Evolutionary conservation across 2,113 vertebrate genomes (phyloP).

Genomic region (Patagioenas fasciata): DNA sequence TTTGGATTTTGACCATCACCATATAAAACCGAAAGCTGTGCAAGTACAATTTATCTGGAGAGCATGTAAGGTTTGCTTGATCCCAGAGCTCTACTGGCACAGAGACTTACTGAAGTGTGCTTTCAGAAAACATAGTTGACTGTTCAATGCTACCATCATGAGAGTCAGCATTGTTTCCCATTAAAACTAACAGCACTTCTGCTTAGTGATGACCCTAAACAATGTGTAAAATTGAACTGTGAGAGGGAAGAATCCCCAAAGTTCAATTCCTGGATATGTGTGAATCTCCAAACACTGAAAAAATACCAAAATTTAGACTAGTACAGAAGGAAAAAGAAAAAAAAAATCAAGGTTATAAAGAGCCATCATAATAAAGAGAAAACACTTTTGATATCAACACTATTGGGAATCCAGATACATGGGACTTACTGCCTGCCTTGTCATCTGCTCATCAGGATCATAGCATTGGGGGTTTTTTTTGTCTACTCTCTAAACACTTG

Average conservation of each 20-base stretch:
- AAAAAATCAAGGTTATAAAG: neutral
- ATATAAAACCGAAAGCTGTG: neutral
- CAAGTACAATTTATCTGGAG: neutral
- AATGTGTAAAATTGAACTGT: neutral
- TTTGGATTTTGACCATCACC: neutral
- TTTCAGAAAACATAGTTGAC: neutral
- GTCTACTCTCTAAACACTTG: neutral
- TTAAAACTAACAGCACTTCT: neutral
- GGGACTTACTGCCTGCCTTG: neutral
- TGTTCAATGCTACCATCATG: neutral
- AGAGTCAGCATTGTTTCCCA: neutral
- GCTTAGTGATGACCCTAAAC: neutral
- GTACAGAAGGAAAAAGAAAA: neutral
- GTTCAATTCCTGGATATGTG: neutral
- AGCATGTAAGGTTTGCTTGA: neutral
- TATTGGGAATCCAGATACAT: neutral
- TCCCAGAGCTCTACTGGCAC: neutral
- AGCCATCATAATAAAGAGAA: neutral
- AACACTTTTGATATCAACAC: neutral
- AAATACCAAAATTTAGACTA: neutral
- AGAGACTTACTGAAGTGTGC: neutral
- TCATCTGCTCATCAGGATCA: neutral
- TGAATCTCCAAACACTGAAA: neutral
- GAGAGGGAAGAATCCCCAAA: neutral
- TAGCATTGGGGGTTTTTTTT: neutral